Evolutionary conservation across 2,113 vertebrate genomes (phyloP), one percentile per base, ranked within the genome.

Genomic region (Heteronetta atricapilla): DNA sequence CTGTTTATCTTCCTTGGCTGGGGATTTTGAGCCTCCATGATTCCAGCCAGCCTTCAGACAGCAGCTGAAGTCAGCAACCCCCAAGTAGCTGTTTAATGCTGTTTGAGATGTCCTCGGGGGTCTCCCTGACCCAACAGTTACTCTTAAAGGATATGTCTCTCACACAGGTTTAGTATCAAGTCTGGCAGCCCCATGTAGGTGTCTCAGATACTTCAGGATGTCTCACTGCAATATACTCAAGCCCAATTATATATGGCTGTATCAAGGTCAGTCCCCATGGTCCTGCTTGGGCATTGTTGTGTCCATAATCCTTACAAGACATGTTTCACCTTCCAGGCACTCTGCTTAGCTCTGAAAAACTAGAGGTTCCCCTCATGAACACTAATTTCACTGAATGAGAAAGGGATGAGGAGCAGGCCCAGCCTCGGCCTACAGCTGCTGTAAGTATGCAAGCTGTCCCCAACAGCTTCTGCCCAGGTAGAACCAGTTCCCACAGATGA

Each of bases 371-470:
- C 68, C 33, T 58, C 46, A 42, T 1, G 1, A 69, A 31, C 17
- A 13, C 17, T 4, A 44, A 44, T 11, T 3, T 79, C 13, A 5
- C 40, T 46, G 80, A 60, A 44, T 0, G 0, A 31, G 73, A 60
- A 69, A 2, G 12, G 12, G 4, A 1, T 17, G 50, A 48, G 46
- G 40, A 13, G n/a, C 28, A 34, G 34, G 23, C 3, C 10, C 0
- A 8, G 23, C 13, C 42, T 21, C 38, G 21, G 3, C 69, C 59
- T 59, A 17, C 19, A 1, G 0, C 12, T 50, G 58, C 13, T 46
- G 42, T 38, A 38, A 0, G 5, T 38, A 69, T 52, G 31, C 4
- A 15, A 90, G 36, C 38, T 2, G 2, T 7, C 33, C 34, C n/a
- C 23, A 1, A 11, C 75, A 82, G 34, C 62, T 34, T 42, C 34